Base-by-base conservation (phyloP, 2,888 invertebrate species). In the Chirona hameri region DNA sequence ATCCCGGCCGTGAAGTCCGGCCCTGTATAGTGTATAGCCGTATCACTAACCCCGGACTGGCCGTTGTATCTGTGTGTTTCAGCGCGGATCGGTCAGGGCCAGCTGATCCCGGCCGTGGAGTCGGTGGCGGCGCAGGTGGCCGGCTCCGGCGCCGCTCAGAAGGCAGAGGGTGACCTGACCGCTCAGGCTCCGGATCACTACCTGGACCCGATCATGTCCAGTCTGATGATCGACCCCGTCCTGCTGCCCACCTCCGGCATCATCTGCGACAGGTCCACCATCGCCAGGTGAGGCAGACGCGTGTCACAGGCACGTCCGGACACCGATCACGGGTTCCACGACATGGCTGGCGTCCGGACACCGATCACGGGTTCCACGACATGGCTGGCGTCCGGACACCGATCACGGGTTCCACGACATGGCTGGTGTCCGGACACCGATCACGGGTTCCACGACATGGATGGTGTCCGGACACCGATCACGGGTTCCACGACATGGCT, bases 141-240 rank as follows among this genome's bases (percentile, higher is more conserved):
- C 83, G 88, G 89, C 29, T 89, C 93, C 84, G 93, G 94, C 0
- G 90, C 89, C 60, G 92, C 92, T 86, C 91, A 93, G 84, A 92
- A 92, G 86, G 92, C 93, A 82, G 88, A 90, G 79, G 98, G 98
- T 85, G 96, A 95, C 88, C 92, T 94, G 83, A 90, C 96, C 27
- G 92, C 93, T 0, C 96, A 96, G 87, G 95, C 96, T 0, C 99
- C 99, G 0, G 98, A 99, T 0, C 97, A 98, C 87, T 99, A 95
- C 90, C 91, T 98, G 52, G 99, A 99, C 90, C 97, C 98, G 4
- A 97, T 99, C 86, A 97, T 99, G 95, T 96, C 95, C 83, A 96
- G 96, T 0, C 88, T 99, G 39, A 99, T 99, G 99, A 88, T 89
- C 79, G 98, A 99, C 89, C 99, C 99, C 0, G 98, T 99, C 2